phyloP scores from a whole-genome alignment of 2,113 vertebrate genomes.

The Lepidothrix coronata region DNA sequence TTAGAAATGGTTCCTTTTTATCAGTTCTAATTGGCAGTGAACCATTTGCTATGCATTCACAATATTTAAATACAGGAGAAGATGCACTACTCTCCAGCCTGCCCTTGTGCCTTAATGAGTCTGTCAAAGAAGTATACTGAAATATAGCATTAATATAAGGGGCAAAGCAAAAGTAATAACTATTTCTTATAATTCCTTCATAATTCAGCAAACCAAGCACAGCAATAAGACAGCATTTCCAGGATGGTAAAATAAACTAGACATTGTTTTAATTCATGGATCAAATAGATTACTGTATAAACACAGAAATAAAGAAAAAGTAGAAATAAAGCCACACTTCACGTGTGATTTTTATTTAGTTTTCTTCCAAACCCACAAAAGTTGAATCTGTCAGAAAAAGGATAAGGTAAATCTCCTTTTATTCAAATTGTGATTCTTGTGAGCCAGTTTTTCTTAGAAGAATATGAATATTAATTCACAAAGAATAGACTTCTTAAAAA shows the following conservation, averaged over 20 bases:
- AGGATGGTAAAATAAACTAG: background rate
- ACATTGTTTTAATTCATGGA: background rate
- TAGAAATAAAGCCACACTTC: background rate
- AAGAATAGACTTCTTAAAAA: background rate
- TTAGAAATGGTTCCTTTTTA: background rate
- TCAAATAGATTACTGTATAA: background rate
- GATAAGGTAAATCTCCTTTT: background rate
- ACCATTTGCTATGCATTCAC: background rate
- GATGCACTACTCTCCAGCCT: background rate
- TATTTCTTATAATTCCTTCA: background rate
- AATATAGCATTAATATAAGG: conserved; percentile 30
- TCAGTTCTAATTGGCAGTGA: background rate
- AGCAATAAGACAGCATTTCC: background rate
- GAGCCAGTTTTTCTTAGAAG: background rate
- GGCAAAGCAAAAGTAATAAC: background rate
- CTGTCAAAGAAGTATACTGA: conserved; percentile 14
- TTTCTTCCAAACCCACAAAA: background rate
- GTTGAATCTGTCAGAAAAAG: background rate
- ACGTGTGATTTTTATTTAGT: background rate
- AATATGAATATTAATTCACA: background rate
- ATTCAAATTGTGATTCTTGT: background rate
- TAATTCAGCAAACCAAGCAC: background rate
- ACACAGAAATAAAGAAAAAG: background rate
- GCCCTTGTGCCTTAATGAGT: background rate
- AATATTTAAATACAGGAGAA: background rate